phyloP scores from a whole-genome alignment of 2,888 invertebrate species.

The Nephrotoma guestfalica region DNA sequence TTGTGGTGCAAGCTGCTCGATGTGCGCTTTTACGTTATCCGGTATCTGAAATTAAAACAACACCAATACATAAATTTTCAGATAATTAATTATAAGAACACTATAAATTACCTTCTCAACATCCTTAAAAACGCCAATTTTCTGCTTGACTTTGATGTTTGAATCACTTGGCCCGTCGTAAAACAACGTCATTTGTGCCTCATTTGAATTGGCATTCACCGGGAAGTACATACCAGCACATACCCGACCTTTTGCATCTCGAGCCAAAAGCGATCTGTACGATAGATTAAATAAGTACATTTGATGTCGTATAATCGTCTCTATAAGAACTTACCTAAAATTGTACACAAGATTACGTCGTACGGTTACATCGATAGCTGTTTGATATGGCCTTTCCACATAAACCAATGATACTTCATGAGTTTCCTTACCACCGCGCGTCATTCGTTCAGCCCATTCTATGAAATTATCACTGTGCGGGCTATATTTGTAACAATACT shows the following conservation, averaged over 20 bases:
- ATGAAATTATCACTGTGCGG: conserved; percentile 57
- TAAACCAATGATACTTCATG: conserved; percentile 61
- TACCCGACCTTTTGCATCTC: conserved; percentile 71
- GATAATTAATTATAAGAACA: background rate
- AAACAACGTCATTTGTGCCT: conserved; percentile 61
- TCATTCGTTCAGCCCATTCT: conserved; percentile 73
- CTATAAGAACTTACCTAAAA: conserved; percentile 35
- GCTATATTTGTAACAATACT: conserved; percentile 68
- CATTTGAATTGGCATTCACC: conserved; percentile 39
- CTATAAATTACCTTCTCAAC: conserved; percentile 37
- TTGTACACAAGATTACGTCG: conserved; percentile 79
- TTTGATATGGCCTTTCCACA: conserved; percentile 60
- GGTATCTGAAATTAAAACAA: conserved; percentile 38
- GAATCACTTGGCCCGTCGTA: conserved; percentile 47
- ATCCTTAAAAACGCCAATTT: conserved; percentile 52
- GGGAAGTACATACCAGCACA: conserved; percentile 78
- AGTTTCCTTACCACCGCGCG: conserved; percentile 45
- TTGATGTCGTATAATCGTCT: background rate
- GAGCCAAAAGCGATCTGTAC: conserved; percentile 57
- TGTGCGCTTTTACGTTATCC: conserved; percentile 42
- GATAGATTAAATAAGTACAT: conserved; percentile 6
- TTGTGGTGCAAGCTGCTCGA: conserved; percentile 56
- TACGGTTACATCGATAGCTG: conserved; percentile 74
- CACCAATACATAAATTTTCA: background rate
- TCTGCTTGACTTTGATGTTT: conserved; percentile 58